Percentiles rank a stretch among this genome's conserved stretches.
Conservation (phyloP, 2,888 invertebrate genomes). For the Trilocha varians region DNA sequence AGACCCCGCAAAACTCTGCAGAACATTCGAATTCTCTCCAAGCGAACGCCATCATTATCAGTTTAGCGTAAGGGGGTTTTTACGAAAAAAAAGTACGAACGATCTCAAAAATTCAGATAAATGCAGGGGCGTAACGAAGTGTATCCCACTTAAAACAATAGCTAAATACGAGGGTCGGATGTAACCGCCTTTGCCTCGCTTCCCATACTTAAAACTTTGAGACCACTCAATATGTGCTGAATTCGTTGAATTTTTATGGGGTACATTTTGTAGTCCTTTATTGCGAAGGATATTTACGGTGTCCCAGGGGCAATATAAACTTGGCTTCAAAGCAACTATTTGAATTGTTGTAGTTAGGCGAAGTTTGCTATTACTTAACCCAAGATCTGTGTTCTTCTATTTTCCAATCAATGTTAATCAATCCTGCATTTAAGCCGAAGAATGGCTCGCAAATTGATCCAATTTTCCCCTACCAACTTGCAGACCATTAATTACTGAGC, state of each 20-base stretch:
- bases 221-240: conserved; percentile 68
- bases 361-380: background rate
- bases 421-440: conserved; percentile 30
- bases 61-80: conserved; percentile 59
- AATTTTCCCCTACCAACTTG: conserved; percentile 56
- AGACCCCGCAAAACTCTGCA: conserved; percentile 41
- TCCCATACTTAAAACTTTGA: conserved; percentile 54
- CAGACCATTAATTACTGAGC: conserved; percentile 65
- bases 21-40: conserved; percentile 31
- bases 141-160: conserved; percentile 71
- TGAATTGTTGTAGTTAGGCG: background rate
- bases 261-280: conserved; percentile 50
- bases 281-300: conserved; percentile 54
- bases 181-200: conserved; percentile 38
- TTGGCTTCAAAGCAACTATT: conserved; percentile 25
- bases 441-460: conserved; percentile 64
- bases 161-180: conserved; percentile 63
- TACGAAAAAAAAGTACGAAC: conserved; percentile 53
- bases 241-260: conserved; percentile 60
- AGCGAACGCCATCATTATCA: conserved; percentile 58
- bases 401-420: conserved; percentile 6
- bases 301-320: conserved; percentile 48
- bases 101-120: conserved; percentile 56
- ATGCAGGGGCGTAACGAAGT: conserved; percentile 67
- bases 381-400: background rate